Base-by-base conservation (phyloP, 2,797 vertebrate genomes). In the Catostomus latipinnis region DNA sequence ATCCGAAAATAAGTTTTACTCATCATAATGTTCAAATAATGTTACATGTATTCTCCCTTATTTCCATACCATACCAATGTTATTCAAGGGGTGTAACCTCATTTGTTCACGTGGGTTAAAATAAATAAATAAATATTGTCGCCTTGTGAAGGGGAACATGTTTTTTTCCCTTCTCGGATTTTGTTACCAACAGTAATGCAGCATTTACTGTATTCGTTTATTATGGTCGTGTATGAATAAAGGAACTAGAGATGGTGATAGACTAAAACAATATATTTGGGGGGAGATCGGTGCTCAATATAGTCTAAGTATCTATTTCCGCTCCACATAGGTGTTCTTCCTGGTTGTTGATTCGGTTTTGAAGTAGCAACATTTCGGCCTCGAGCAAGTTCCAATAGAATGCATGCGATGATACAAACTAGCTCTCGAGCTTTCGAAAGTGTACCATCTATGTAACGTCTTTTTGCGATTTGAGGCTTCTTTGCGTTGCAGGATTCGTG, bases 301-400 rank as follows among this genome's bases (percentile, higher is more conserved):
- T 58, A 14, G 63, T 75, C 45, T 14, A 13, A 43, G 50, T 49
- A 46, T 78, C 69, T 81, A 83, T 83, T 88, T 90, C 88, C 88
- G 88, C 66, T 86, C 53, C 72, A 50, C n/a, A 60, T 61, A 56
- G 74, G 74, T 76, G 86, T 88, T 71, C 86, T 87, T 88, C 88
- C 87, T 88, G 87, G 84, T 87, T 82, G 82, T 62, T 78, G 68
- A 76, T 57, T 80, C 60, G 69, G 63, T 76, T 60, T 57, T 53
- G 60, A 67, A 85, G 77, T 77, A 81, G 80, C 81, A 80, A 63
- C 81, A 60, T 69, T n/a, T 82, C 81, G 81, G 65, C 66, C 78
- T 80, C 70, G 72, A 84, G 76, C 84, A 82, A 85, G 72, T 87
- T 87, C 80, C 73, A 57, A 74, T 53, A 76, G 67, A 81, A 81